Conservation (phyloP, 1,140 invertebrate species). For the Drosophila lini region DNA sequence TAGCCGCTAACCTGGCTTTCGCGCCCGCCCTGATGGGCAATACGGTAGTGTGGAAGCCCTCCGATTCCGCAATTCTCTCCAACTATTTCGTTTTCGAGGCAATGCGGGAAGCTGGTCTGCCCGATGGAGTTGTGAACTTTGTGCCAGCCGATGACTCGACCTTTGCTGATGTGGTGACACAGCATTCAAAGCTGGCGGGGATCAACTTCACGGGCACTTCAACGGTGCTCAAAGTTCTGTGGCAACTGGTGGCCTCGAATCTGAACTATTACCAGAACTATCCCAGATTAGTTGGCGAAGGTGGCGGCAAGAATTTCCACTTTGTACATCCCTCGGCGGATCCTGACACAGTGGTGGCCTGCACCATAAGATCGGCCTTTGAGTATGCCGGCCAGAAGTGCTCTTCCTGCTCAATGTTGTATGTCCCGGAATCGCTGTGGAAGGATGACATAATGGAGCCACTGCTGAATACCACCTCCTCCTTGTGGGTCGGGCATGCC, state of each 20-base stretch:
- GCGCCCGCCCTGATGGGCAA: conserved; percentile 99
- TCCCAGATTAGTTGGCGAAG: conserved; percentile 96
- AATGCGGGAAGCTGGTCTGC: conserved; percentile 96
- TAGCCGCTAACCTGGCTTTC: conserved; percentile 97
- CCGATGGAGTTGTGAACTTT: conserved; percentile 98
- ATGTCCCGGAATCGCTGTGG: conserved; percentile 96
- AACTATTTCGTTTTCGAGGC: conserved; percentile 98
- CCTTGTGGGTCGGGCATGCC: conserved; percentile 93
- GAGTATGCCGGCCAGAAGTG: conserved; percentile 99
- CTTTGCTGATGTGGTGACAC: conserved; percentile 95
- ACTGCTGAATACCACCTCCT: conserved; percentile 77
- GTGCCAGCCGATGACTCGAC: conserved; percentile 95
- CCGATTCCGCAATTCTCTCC: conserved; percentile 97
- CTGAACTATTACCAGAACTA: conserved; percentile 94
- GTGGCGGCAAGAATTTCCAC: conserved; percentile 99
- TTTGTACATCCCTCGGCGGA: conserved; percentile 97
- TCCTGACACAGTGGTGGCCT: conserved; percentile 89
- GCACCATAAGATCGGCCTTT: conserved; percentile 95
- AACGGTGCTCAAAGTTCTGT: conserved; percentile 94
- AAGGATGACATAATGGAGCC: conserved; percentile 71
- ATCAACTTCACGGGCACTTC: conserved; percentile 96
- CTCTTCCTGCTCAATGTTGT: conserved; percentile 98
- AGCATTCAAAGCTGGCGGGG: conserved; percentile 92
- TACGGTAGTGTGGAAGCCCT: conserved; percentile 98
- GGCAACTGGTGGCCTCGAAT: conserved; percentile 96